A percentile compares a stretch with the other conserved stretches of the same genome.
These are phyloP conservation scores for Microctenopoma stevenorrisi DNA, from an alignment of 2,797 vertebrate genomes.

Conservation along the genomic window DNA sequence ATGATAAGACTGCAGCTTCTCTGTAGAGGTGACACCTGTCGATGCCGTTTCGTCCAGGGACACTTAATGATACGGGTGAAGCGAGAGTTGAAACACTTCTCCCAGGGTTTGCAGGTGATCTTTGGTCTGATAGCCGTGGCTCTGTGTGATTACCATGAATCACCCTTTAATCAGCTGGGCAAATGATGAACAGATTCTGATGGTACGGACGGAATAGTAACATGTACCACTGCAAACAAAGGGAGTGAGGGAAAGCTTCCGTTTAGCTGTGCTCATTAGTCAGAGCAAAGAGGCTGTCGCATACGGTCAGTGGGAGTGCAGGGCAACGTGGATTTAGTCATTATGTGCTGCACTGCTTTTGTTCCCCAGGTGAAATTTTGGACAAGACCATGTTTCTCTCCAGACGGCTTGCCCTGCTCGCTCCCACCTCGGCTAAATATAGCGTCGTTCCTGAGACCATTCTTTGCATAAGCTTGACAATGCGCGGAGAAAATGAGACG, in stretches of 20 bases:
- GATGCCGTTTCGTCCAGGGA: no score
- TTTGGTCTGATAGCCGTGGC: no score
- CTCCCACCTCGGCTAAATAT: slow-evolving; percentile 1
- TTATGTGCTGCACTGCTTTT: slow-evolving; percentile 40
- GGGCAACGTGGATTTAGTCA: slow-evolving; percentile 24
- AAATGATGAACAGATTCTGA: neutral
- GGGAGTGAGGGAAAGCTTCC: slow-evolving; percentile 31
- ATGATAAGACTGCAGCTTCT: neutral
- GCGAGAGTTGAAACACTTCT: no score
- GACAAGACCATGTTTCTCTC: slow-evolving; percentile 4
- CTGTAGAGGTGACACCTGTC: neutral
- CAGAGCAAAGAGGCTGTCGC: slow-evolving; percentile 35
- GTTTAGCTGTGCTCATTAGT: slow-evolving; percentile 38
- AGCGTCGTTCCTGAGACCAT: neutral
- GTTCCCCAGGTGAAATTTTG: slow-evolving; percentile 36
- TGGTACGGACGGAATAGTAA: neutral
- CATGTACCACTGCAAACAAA: slow-evolving; percentile 18
- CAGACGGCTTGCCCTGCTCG: slow-evolving; percentile 1
- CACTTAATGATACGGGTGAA: no score
- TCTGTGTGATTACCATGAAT: no score
- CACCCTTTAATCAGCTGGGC: no score
- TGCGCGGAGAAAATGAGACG: neutral
- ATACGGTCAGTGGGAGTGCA: slow-evolving; percentile 32
- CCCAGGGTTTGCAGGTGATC: no score
- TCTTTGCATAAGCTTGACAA: slow-evolving; percentile 2